Evolutionary conservation across 2,888 invertebrate species (phyloP), one percentile per base, ranked within the genome.

Genomic region (Dryobotodes eremita): DNA sequence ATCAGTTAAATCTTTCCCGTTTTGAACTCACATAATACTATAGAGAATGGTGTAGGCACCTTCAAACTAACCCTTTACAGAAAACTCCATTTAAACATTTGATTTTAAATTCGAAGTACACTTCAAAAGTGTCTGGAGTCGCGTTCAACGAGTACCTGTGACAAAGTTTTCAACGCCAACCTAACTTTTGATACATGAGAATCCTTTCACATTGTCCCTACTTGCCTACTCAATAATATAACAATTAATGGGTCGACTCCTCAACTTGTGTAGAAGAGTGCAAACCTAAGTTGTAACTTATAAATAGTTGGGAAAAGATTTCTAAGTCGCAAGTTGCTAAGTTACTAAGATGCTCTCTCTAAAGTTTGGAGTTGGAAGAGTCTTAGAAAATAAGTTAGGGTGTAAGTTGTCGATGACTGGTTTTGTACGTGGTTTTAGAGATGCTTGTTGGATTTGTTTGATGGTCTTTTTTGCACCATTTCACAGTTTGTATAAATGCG

Each of bases 171-270:
- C 86, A 84, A 86, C 85, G 89, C 88, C 88, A 90, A 82, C 88
- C 85, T 75, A 91, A 92, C 91, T 93, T 89, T 89, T 89, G 89
- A 91, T 90, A 94, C 94, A 94, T 85, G 92, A 74, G 89, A 94
- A 93, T 86, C 92, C 93, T 94, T 93, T 94, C 88, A 93, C 88
- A 77, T 75, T 74, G 85, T 76, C 74, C 74, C 75, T 73, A 36
- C 72, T 73, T 75, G 72, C 79, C 57, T 72, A 69, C 75, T 81
- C 83, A 78, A 85, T 87, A 79, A 88, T 90, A 87, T 86, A 87
- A 87, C 88, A 89, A 90, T 90, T 92, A 92, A 91, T 90, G 89
- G 89, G 79, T 71, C 53, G 78, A 86, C 82, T 86, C 48, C 59
- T 71, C 46, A 85, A 80, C 78, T 87, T 71, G 66, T 74, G 80